Conservation (phyloP, 2,888 invertebrate species). For the Clusia tigrina region DNA sequence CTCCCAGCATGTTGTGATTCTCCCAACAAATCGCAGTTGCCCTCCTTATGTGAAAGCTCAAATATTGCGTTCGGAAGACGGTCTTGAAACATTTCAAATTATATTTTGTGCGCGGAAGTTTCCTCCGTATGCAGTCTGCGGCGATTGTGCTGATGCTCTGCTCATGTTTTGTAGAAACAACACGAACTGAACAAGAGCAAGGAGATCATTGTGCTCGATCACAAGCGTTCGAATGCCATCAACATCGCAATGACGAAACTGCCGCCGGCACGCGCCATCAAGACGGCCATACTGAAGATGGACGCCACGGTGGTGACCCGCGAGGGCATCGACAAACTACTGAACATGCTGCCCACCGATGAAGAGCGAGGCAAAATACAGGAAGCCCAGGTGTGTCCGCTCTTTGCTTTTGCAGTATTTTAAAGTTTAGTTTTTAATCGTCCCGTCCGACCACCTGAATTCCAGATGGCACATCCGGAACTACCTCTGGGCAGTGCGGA, state of each 20-base stretch:
- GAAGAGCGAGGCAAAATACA: constrained; percentile 96
- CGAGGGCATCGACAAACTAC: constrained; percentile 97
- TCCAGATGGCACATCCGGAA: constrained; percentile 61
- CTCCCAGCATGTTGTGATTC: too few relatives aligned
- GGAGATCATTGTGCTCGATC: constrained; percentile 92
- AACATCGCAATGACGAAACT: constrained; percentile 99
- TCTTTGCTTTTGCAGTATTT: too few relatives aligned
- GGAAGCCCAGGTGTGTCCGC: constrained; percentile 82
- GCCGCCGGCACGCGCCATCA: constrained; percentile 96
- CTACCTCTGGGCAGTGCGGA: constrained; percentile 85
- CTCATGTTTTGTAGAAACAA: constrained; percentile 72
- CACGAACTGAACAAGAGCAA: constrained; percentile 86
- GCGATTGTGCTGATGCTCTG: background rate
- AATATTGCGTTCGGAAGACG: too few relatives aligned
- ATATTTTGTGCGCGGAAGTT: too few relatives aligned
- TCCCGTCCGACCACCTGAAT: too few relatives aligned
- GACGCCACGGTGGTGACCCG: constrained; percentile 97
- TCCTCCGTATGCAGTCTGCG: too few relatives aligned
- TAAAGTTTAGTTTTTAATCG: too few relatives aligned
- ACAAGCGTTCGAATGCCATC: constrained; percentile 98
- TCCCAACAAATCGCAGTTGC: too few relatives aligned
- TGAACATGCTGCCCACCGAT: constrained; percentile 97
- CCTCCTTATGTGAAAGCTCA: too few relatives aligned
- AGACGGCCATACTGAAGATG: constrained; percentile 99
- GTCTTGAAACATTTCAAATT: too few relatives aligned